These are phyloP conservation scores for Isichthys henryi DNA, from an alignment of 2,113 vertebrate species.

Conservation along the genomic window DNA sequence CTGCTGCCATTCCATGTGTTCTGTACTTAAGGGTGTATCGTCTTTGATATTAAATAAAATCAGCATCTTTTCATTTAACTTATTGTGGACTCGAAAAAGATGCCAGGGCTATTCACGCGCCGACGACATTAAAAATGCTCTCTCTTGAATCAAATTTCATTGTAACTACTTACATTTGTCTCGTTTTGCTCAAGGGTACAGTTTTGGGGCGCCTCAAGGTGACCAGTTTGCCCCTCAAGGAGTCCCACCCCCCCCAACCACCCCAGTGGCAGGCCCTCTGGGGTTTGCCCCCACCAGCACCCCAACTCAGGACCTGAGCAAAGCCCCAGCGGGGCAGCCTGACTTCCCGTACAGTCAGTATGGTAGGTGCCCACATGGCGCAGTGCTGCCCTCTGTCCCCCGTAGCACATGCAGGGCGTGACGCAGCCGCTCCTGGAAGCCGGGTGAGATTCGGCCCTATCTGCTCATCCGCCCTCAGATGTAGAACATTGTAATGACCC, in stretches of 20 bases:
- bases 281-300: conserved; percentile 90
- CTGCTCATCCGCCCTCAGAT: background rate
- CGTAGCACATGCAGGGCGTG: conserved; percentile 11
- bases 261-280: conserved; percentile 81
- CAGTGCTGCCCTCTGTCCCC: conserved; percentile 29
- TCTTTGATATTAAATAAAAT: background rate
- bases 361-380: conserved; percentile 69
- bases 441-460: background rate
- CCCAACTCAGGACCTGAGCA: conserved; percentile 96
- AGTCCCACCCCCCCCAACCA: conserved; percentile 86
- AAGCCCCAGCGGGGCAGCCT: conserved; percentile 86
- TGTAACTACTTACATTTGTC: background rate
- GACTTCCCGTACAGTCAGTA: conserved; percentile 96
- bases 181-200: conserved; percentile 69
- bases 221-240: conserved; percentile 90
- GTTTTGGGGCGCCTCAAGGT: conserved; percentile 85
- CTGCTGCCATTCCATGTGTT: background rate
- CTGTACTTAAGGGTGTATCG: background rate
- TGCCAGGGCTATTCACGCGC: background rate
- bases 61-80: background rate
- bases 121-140: background rate
- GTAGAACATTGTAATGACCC: conserved; percentile 9
- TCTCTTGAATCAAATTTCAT: background rate
- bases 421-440: background rate
- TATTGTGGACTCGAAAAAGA: background rate